These are phyloP conservation scores for Drosophila grimshawi DNA, from an alignment of 1,140 invertebrate species.

Conservation along the genomic window DNA sequence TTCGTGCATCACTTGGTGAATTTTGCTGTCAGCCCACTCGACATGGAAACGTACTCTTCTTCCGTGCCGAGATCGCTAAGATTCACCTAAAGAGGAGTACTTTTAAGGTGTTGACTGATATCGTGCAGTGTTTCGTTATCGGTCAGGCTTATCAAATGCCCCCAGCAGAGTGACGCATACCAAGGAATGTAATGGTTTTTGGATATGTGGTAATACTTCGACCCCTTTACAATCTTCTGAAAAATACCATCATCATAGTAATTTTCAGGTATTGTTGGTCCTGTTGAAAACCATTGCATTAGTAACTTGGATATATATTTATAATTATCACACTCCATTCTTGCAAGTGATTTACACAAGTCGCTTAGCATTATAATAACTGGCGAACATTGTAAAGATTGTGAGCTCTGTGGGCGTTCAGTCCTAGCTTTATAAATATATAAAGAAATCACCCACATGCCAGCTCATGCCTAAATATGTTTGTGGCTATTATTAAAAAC, in stretches of 20 bases:
- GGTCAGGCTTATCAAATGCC: slow-evolving; percentile 9
- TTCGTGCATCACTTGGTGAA: slow-evolving; percentile 11
- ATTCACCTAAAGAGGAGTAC: slow-evolving; percentile 16
- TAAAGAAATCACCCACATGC: neutral
- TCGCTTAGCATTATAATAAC: neutral
- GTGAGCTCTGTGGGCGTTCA: neutral
- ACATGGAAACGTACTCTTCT: slow-evolving; percentile 13
- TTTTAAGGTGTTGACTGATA: neutral
- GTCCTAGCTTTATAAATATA: neutral
- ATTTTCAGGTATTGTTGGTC: neutral
- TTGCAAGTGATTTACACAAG: neutral
- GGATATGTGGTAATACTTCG: slow-evolving; percentile 5
- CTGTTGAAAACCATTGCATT: neutral
- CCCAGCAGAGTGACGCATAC: slow-evolving; percentile 16
- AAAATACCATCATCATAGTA: neutral
- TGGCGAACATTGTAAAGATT: neutral
- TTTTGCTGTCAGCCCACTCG: neutral
- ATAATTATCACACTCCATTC: neutral
- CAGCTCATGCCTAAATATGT: too few relatives aligned
- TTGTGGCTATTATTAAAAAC: too few relatives aligned
- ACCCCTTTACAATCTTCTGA: neutral
- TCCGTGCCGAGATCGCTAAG: slow-evolving; percentile 5
- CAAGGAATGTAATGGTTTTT: neutral
- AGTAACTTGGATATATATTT: neutral
- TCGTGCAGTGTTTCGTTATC: neutral